Percentiles rank a stretch among this genome's conserved stretches.
Evolutionary conservation across 2,113 vertebrate genomes (phyloP).

Genomic region (Alligator mississippiensis): DNA sequence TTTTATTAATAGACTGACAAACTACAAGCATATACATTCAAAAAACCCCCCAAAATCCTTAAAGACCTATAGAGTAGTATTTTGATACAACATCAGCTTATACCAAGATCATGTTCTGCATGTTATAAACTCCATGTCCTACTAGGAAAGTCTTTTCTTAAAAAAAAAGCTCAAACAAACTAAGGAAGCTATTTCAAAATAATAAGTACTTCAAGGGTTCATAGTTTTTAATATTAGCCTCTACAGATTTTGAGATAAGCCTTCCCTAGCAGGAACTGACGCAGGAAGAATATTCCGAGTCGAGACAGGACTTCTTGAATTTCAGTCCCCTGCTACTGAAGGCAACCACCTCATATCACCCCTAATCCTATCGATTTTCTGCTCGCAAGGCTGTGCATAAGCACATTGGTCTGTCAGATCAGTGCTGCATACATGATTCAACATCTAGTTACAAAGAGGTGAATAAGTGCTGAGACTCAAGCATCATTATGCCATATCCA

Average conservation of each 20-base stretch:
- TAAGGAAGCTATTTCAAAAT: neutral
- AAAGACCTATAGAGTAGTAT: neutral
- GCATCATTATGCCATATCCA: neutral
- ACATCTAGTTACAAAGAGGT: neutral
- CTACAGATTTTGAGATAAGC: neutral
- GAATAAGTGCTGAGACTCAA: neutral
- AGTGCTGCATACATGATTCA: neutral
- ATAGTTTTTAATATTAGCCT: too few species aligned
- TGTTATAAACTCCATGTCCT: neutral
- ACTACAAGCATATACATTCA: too few species aligned
- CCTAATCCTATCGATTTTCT: too few species aligned
- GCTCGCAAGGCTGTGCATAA: too few species aligned
- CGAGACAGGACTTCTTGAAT: neutral
- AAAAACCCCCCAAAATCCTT: neutral
- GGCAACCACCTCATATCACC: too few species aligned
- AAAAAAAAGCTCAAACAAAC: neutral
- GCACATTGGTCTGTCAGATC: fast-evolving
- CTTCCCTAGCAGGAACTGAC: neutral
- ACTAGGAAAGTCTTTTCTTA: neutral
- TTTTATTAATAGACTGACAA: neutral
- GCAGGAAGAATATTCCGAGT: neutral
- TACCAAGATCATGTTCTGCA: neutral
- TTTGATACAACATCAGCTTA: neutral
- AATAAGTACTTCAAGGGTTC: neutral
- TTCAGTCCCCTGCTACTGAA: too few species aligned